Evolutionary conservation across 2,113 vertebrate species (phyloP).

Genomic region (Mesoclemmys tuberculata): DNA sequence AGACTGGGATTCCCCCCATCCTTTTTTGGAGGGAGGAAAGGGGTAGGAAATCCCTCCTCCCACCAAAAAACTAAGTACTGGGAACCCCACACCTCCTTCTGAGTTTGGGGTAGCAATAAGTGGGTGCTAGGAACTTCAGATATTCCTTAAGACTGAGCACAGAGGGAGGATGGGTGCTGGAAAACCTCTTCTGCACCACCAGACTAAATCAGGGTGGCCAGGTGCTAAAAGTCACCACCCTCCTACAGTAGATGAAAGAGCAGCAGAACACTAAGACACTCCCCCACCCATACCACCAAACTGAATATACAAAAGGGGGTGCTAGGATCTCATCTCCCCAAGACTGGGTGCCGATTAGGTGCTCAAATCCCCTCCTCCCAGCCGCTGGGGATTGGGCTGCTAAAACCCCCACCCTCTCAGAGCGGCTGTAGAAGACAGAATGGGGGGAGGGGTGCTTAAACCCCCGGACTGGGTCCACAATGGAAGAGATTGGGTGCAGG

Average conservation of each 20-base stretch:
- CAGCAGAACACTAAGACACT: neutral
- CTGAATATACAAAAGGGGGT: neutral
- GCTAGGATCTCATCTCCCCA: neutral
- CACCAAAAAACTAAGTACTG: neutral
- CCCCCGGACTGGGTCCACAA: neutral
- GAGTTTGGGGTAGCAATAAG: neutral
- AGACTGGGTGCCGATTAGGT: neutral
- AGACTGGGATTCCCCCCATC: conserved; percentile 3
- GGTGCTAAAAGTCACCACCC: neutral
- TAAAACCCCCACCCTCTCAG: neutral
- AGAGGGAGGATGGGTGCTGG: neutral
- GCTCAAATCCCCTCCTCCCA: neutral
- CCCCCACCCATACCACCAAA: no score
- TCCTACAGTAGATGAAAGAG: neutral
- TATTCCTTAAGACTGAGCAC: neutral
- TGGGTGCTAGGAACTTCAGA: neutral
- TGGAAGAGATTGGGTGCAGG: neutral
- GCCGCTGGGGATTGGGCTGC: neutral
- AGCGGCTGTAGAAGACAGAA: neutral
- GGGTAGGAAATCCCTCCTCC: neutral
- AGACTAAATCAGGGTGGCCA: neutral
- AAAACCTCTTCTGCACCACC: neutral
- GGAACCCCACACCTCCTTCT: no score
- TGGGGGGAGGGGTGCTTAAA: neutral
- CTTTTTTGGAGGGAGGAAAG: neutral